A percentile compares a stretch with the other conserved stretches of the same genome.
These are phyloP conservation scores for Anthopleura xanthogrammica DNA, from an alignment of 92 coral and sea anemone species.

Conservation along the genomic window DNA sequence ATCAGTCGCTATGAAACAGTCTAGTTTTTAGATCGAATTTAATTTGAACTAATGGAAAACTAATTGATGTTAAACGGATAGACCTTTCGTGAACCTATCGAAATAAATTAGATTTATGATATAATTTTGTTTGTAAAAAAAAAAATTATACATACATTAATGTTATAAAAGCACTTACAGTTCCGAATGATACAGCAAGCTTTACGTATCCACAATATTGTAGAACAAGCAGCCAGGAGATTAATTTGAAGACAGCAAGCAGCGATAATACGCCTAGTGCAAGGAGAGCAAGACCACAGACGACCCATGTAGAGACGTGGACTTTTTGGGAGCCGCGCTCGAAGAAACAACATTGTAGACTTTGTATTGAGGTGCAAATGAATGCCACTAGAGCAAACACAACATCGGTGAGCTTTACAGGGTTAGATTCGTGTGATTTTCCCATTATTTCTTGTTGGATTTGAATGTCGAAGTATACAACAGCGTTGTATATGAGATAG, in stretches of 20 bases:
- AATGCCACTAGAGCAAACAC: constrained; percentile 69
- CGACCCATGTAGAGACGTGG: constrained; percentile 47
- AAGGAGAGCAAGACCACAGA: constrained; percentile 34
- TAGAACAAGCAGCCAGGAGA: constrained; percentile 62
- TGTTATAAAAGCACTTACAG: constrained; percentile 40
- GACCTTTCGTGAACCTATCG: no score
- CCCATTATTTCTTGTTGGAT: constrained; percentile 41
- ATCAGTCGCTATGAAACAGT: no score
- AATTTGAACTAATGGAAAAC: no score
- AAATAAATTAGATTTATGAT: no score
- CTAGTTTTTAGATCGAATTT: no score
- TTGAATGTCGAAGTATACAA: constrained; percentile 58
- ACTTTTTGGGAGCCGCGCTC: constrained; percentile 73
- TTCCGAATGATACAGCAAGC: constrained; percentile 71
- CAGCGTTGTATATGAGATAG: constrained; percentile 69
- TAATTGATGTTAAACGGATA: no score
- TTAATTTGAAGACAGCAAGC: constrained; percentile 41
- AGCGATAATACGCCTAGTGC: constrained; percentile 43
- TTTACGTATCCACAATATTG: constrained; percentile 81
- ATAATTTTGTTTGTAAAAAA: no score
- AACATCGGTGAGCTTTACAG: constrained; percentile 73
- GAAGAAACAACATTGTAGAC: constrained; percentile 59
- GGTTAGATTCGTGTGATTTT: constrained; percentile 51
- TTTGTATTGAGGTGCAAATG: constrained; percentile 47
- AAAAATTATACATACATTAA: not conserved